Base-by-base conservation (phyloP, 1,140 invertebrate species). In the Scaptomyza graminum region DNA sequence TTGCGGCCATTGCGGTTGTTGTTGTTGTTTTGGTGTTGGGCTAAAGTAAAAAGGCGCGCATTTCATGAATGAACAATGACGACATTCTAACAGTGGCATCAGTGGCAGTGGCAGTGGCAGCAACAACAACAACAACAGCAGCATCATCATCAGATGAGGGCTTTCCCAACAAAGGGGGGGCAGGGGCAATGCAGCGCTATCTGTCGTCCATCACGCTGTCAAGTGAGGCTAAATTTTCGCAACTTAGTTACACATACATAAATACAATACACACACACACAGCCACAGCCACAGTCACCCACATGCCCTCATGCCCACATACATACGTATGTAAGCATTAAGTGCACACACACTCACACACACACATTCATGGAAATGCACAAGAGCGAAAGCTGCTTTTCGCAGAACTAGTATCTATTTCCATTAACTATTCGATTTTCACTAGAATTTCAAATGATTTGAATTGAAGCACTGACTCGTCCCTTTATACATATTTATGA, bases 51-150 rank as follows among this genome's bases (percentile, higher is more conserved):
- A 87, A 73, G 79, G 83, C 72, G 83, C 64, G 83, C 82, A 87
- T 87, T 87, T 87, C 83, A 87, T 87, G 82, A 87, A 87, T 87
- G 82, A 88, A 87, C 82, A 88, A 87, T 87, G 82, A 87, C 83
- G 82, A 87, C 82, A 87, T 88, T 87, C 87, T 88, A 83, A 87
- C 83, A 87, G 79, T 63, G 80, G 79, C 73, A 81, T 65, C 77
- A 12, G 37, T 39, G 73, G 63, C 68, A 57, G 47, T 60, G 56
- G 41, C 67, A 62, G 22, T 49, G 28, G 8, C 39, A 11, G 50
- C 44, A 13, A 15, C 34, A 13, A 49, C 34, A 16, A n/a, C 46
- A 16, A 39, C 9, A 37, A 7, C 13, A 18, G 28, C n/a, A n/a
- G n/a, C n/a, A n/a, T n/a, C n/a, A n/a, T n/a, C 50, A 60, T 28